A percentile compares a stretch with the other conserved stretches of the same genome.
Conservation (phyloP, 1,140 invertebrate genomes). For the Orchesella cincta region DNA sequence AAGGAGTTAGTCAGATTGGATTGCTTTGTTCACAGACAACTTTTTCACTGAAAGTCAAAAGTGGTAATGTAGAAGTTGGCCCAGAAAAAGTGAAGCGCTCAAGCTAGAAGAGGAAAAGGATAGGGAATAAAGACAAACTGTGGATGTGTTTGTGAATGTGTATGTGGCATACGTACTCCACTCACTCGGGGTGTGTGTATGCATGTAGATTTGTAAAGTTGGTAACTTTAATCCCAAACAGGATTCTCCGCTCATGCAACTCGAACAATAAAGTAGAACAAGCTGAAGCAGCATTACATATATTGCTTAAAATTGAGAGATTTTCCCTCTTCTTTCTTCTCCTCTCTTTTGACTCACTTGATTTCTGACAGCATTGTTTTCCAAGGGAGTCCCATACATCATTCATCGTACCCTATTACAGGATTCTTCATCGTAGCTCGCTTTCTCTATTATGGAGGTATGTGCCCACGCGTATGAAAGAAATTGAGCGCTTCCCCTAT, state of each 20-base stretch:
- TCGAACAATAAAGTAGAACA: neutral
- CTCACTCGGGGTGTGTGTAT: neutral
- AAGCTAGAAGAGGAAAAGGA: neutral
- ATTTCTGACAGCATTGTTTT: constrained; percentile 33
- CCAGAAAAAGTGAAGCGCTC: neutral
- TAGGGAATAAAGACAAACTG: too few relatives aligned
- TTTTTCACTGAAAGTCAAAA: neutral
- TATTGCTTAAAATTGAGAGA: neutral
- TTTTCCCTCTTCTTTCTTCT: neutral
- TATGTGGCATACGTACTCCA: neutral
- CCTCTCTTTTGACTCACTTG: constrained; percentile 4
- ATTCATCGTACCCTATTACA: constrained; percentile 28
- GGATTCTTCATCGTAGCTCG: neutral
- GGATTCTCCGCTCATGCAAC: neutral
- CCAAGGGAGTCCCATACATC: constrained; percentile 28
- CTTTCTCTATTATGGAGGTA: neutral
- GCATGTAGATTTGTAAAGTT: neutral
- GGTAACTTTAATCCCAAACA: neutral
- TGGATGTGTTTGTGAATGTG: too few relatives aligned
- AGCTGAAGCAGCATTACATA: neutral
- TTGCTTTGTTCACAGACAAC: neutral
- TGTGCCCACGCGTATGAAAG: neutral
- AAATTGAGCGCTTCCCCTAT: neutral
- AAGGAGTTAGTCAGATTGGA: neutral
- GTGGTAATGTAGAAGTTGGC: neutral